phyloP scores from a whole-genome alignment of 2,797 vertebrate species.

The Orestias chungarensis region DNA sequence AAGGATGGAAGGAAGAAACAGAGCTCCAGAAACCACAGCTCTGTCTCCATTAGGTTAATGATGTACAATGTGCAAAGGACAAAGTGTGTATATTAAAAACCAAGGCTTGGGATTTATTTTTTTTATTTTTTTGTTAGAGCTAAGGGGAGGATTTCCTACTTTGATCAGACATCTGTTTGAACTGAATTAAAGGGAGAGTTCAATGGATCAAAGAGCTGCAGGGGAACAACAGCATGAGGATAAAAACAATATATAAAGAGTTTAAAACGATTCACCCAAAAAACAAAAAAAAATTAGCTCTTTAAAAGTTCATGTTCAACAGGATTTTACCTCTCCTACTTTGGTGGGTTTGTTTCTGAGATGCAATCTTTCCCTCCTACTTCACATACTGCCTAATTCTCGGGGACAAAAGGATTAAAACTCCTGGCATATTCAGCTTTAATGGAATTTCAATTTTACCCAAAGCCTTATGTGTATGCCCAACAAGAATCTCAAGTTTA shows the following conservation, averaged over 20 bases:
- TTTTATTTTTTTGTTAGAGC: too few species aligned
- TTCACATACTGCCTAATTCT: too few species aligned
- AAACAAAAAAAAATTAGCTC: background rate
- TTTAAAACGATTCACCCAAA: background rate
- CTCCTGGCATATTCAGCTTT: background rate
- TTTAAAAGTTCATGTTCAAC: background rate
- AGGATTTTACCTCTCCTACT: background rate
- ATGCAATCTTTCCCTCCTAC: background rate
- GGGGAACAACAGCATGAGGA: conserved; percentile 19
- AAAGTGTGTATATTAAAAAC: conserved; percentile 57
- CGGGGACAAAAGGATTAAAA: background rate
- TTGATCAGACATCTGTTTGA: conserved; percentile 71
- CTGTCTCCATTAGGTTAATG: conserved; percentile 55
- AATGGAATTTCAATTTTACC: background rate
- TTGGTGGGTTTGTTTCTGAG: background rate
- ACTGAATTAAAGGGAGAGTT: conserved; percentile 66
- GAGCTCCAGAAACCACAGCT: conserved; percentile 23
- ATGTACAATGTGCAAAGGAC: conserved; percentile 40
- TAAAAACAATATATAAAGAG: conserved; percentile 26
- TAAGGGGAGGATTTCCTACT: conserved; percentile 51
- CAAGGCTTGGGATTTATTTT: conserved; percentile 51
- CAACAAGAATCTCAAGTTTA: too few species aligned
- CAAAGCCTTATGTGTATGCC: too few species aligned
- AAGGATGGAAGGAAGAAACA: conserved; percentile 15
- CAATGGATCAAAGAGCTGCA: conserved; percentile 58